Conservation (phyloP, 2,797 vertebrate species). For the Rhodeus uyekii region DNA sequence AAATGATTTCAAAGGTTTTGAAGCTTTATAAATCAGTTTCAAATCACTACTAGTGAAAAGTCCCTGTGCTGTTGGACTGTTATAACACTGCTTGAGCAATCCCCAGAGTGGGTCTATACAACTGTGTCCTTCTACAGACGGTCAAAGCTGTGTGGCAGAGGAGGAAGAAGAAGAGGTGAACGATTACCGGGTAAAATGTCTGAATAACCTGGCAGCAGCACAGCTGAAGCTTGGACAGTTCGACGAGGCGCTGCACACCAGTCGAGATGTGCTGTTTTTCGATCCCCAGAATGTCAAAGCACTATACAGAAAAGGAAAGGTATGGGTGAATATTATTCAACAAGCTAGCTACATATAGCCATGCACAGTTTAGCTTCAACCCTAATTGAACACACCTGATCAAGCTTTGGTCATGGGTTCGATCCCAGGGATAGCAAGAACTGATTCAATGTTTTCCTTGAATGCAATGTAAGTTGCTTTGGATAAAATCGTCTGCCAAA, state of each 20-base stretch:
- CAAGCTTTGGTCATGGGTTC: too few relatives aligned
- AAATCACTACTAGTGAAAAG: not conserved
- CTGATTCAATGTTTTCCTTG: too few relatives aligned
- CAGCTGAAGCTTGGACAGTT: constrained; percentile 80
- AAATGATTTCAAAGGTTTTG: not conserved
- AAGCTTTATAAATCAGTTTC: not conserved
- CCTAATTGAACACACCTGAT: too few relatives aligned
- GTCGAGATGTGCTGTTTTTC: constrained; percentile 76
- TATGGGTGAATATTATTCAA: constrained; percentile 53
- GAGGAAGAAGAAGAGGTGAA: constrained; percentile 83
- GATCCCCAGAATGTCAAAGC: constrained; percentile 82
- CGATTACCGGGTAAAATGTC: constrained; percentile 84
- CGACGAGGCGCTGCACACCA: constrained; percentile 78
- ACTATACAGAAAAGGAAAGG: constrained; percentile 83
- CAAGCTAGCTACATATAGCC: not conserved
- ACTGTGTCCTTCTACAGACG: constrained; percentile 59
- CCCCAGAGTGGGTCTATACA: constrained; percentile 6
- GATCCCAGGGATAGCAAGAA: too few relatives aligned
- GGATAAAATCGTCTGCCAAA: too few relatives aligned
- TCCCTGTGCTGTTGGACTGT: not conserved
- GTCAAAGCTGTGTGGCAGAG: constrained; percentile 41
- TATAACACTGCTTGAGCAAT: not conserved
- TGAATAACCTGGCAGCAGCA: constrained; percentile 83
- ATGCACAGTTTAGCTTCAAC: not conserved
- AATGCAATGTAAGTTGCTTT: too few relatives aligned